Evolutionary conservation across 2,888 invertebrate species (phyloP).

Genomic region (Ornithoptera priamus): DNA sequence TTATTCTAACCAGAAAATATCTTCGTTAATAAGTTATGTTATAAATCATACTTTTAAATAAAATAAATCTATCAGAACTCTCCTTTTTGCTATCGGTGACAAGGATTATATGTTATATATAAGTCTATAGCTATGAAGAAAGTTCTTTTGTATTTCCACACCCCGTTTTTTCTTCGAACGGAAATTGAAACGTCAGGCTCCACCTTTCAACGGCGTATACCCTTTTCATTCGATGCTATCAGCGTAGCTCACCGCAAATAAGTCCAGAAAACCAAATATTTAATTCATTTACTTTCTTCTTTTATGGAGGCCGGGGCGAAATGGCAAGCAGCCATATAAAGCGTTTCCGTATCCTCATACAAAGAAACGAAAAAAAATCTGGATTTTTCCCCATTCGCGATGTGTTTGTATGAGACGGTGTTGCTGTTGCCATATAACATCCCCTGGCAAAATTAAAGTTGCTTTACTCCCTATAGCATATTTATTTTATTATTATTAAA

Average conservation of each 20-base stretch:
- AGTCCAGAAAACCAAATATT: background rate
- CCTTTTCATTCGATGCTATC: conserved; percentile 3
- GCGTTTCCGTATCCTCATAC: background rate
- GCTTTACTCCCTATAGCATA: too few species aligned
- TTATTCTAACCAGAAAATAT: too few species aligned
- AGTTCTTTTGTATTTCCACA: background rate
- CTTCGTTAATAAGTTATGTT: too few species aligned
- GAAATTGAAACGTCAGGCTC: conserved; percentile 10
- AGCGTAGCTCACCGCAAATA: background rate
- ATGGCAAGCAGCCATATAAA: conserved; percentile 1
- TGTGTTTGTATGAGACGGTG: background rate
- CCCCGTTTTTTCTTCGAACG: conserved; percentile 1
- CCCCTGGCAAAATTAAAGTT: too few species aligned
- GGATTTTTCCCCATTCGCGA: background rate
- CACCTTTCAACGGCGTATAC: background rate
- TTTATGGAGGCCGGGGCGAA: background rate
- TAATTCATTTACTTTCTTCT: conserved; percentile 1
- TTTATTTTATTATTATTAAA: too few species aligned
- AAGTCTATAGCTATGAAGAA: background rate
- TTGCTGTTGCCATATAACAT: too few species aligned
- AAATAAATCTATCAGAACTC: background rate
- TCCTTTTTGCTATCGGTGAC: background rate
- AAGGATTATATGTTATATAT: background rate
- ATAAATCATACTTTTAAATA: too few species aligned
- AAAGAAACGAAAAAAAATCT: background rate